Conservation (phyloP, 2,888 invertebrate species). For the Drosophila tripunctata region DNA sequence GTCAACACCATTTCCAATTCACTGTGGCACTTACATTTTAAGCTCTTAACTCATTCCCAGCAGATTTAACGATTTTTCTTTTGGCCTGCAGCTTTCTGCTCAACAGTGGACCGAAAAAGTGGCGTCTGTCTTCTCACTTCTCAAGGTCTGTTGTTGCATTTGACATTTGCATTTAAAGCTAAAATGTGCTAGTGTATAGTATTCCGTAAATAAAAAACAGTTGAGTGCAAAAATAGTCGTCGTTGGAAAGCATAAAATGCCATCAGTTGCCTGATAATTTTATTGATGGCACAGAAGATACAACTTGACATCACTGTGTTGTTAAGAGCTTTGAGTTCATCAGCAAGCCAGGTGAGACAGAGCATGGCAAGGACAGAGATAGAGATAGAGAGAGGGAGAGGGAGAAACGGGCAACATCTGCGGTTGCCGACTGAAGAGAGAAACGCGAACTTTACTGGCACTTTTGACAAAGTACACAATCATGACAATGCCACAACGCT, state of each 20-base stretch:
- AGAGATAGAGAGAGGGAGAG: background rate
- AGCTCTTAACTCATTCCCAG: background rate
- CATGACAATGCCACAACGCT: conserved; percentile 53
- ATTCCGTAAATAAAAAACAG: conserved; percentile 30
- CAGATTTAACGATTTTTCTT: conserved; percentile 61
- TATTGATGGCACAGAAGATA: conserved; percentile 47
- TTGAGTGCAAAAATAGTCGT: conserved; percentile 12
- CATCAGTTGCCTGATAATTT: conserved; percentile 20
- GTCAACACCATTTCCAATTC: conserved; percentile 1
- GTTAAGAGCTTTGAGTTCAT: background rate
- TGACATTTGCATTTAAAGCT: conserved; percentile 57
- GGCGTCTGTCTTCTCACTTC: conserved; percentile 16
- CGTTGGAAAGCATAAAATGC: background rate
- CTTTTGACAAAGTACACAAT: conserved; percentile 53
- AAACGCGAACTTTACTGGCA: conserved; percentile 49
- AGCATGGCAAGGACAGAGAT: background rate
- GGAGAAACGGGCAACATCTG: background rate
- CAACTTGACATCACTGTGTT: conserved; percentile 11
- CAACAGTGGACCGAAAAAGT: conserved; percentile 26
- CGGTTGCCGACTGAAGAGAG: background rate
- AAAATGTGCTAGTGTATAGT: conserved; percentile 10
- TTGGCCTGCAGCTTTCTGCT: conserved; percentile 13
- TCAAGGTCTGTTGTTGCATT: conserved; percentile 51
- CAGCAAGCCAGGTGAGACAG: conserved; percentile 14
- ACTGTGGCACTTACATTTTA: conserved; percentile 10